Evolutionary conservation across 1,140 invertebrate genomes (phyloP), one percentile per base, ranked within the genome.

Genomic region (Ceratosolen fusciceps): DNA sequence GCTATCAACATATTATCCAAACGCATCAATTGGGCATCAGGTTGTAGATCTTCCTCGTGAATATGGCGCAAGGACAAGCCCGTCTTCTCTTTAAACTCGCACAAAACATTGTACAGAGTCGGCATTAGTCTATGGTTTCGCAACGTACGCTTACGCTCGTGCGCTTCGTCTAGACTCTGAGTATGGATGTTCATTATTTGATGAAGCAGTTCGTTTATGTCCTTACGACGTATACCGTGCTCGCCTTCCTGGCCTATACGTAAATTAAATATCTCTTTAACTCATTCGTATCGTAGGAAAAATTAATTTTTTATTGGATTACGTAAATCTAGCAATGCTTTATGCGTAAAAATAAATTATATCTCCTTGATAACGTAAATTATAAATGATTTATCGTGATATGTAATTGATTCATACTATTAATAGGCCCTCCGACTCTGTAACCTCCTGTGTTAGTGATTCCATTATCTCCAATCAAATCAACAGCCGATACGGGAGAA

Each of bases 1-100:
- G 99, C 99, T 83, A 99, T 98, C 86, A 99, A 92, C 98, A 99
- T 99, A 91, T 99, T 99, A 91, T 99, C 98, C 86, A 99, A 91
- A 82, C 99, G 92, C 96, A 99, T 99, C 77, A 99, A 91, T 88
- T 99, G 98, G 0, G 98, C 98, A 92, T 99, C 98, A 87, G 98
- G 98, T 0, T 97, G 96, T 86, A 65, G 14, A 26, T 75, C 74
- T 16, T 74, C 73, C 10, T 56, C 49, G 34, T 62, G 56, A n/a
- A 98, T 97, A 89, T 98, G 98, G 83, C 98, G 93, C 84, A 99
- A 93, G 82, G 97, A 98, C 75, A 99, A 91, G 47, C 98, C 98
- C 96, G 91, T n/a, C 89, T 93, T 93, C 84, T 93, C 92, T 87
- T 93, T 93, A 83, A 93, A 92, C 85, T 93, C 93, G 85, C 92